These are phyloP conservation scores for Eurystomus gularis DNA, from an alignment of 2,113 vertebrate species.

Conservation along the genomic window DNA sequence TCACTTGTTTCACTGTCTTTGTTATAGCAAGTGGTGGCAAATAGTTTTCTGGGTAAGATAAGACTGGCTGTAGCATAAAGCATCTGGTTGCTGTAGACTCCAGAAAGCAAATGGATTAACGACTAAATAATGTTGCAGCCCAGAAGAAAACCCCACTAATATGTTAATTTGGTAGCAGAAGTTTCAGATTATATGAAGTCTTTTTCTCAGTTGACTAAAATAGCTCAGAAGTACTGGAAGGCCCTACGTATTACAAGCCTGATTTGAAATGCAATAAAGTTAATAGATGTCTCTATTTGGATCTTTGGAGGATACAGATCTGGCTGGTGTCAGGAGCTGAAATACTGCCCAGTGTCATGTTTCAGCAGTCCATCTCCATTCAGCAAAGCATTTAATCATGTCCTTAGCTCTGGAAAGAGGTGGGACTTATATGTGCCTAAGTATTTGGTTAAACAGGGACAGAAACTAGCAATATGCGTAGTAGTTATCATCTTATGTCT, in stretches of 20 bases:
- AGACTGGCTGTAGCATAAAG: not conserved
- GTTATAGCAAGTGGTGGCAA: not conserved
- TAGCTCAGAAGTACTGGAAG: not conserved
- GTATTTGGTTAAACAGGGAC: not conserved
- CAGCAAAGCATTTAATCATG: not conserved
- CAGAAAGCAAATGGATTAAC: not conserved
- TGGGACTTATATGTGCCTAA: not conserved
- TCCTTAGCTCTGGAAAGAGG: not conserved
- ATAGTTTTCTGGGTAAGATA: not conserved
- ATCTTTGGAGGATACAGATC: not conserved
- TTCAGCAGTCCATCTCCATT: not conserved
- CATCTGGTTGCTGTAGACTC: not conserved
- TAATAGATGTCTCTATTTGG: not conserved
- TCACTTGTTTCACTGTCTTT: not conserved
- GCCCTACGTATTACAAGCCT: not conserved
- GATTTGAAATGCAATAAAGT: not conserved
- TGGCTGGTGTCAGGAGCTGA: not conserved
- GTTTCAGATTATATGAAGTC: not conserved
- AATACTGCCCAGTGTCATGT: not conserved
- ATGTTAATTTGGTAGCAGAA: not conserved
- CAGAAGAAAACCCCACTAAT: not conserved
- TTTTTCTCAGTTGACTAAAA: not conserved
- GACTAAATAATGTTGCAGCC: not conserved
- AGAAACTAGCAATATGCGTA: not conserved
- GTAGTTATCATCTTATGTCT: not conserved